These are phyloP conservation scores for Acleris emargana DNA, from an alignment of 2,888 invertebrate species.

Conservation along the genomic window DNA sequence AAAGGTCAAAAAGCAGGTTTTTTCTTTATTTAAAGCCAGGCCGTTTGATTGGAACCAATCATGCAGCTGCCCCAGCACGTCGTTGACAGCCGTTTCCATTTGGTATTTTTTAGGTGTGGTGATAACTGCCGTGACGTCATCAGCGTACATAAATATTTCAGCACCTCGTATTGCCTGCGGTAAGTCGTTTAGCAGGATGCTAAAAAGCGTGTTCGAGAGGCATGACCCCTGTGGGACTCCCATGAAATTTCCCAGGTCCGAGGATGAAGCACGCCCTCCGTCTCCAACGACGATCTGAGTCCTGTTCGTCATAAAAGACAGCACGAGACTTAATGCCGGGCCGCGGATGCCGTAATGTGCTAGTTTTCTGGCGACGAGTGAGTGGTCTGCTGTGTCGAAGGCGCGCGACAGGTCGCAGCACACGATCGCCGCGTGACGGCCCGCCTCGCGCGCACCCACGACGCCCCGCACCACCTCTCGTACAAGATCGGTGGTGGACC, in stretches of 20 bases:
- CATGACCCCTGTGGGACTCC: background rate
- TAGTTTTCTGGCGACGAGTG: background rate
- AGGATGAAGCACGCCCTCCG: background rate
- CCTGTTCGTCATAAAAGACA: background rate
- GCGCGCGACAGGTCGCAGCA: slow-evolving; percentile 8
- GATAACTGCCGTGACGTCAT: too few species aligned
- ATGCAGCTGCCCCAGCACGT: background rate
- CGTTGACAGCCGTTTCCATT: background rate
- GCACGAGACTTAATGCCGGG: background rate
- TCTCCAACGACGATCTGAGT: background rate
- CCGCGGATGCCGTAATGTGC: background rate
- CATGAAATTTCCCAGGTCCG: background rate
- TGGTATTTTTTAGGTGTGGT: background rate
- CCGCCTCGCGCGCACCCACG: slow-evolving; percentile 1
- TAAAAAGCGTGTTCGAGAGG: background rate
- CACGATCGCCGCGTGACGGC: background rate
- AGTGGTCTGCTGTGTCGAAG: background rate
- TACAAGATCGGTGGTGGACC: slow-evolving; percentile 9
- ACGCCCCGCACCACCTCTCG: background rate
- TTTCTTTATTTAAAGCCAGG: background rate
- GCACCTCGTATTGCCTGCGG: background rate
- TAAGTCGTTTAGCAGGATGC: background rate
- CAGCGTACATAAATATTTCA: background rate
- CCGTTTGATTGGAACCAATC: background rate
- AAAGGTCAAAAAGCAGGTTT: background rate